Percentiles rank a stretch among this genome's conserved stretches.
phyloP scores from a whole-genome alignment of 2,888 invertebrate species.

The Eudasyphora cyanicolor region DNA sequence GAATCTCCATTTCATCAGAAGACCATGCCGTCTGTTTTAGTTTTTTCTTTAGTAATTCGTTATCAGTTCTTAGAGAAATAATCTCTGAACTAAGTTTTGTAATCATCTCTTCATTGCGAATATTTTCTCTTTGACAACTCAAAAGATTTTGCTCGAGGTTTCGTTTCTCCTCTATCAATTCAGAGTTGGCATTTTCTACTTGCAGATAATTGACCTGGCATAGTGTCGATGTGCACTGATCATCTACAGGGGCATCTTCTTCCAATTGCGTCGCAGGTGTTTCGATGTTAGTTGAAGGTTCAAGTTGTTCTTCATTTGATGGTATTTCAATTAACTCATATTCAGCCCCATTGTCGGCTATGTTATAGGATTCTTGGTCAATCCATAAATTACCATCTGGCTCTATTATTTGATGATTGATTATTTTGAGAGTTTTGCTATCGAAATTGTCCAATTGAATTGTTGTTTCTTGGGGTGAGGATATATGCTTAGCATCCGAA shows the following conservation, averaged over 20 bases:
- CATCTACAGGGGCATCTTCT: not conserved
- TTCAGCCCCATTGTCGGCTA: not conserved
- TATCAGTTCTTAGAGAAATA: not conserved
- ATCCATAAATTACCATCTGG: not conserved
- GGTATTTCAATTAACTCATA: not conserved
- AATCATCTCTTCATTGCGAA: not conserved
- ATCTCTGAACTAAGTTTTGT: not conserved
- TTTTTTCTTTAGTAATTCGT: conserved; percentile 8
- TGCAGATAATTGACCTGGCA: not conserved
- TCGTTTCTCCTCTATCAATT: conserved; percentile 2
- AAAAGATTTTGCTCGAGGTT: conserved; percentile 10
- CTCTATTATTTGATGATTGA: conserved; percentile 16
- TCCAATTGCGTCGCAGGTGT: not conserved
- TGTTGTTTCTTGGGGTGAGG: not conserved
- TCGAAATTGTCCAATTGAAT: not conserved
- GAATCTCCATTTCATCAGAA: no score
- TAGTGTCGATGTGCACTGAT: not conserved
- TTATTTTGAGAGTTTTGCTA: not conserved
- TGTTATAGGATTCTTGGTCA: not conserved
- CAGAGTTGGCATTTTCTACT: not conserved
- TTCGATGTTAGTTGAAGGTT: not conserved
- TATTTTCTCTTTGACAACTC: conserved; percentile 32
- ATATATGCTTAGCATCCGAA: not conserved
- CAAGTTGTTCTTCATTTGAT: not conserved
- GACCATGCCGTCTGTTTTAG: no score